Evolutionary conservation across 2,797 vertebrate genomes (phyloP).

Genomic region (Synanceia verrucosa): DNA sequence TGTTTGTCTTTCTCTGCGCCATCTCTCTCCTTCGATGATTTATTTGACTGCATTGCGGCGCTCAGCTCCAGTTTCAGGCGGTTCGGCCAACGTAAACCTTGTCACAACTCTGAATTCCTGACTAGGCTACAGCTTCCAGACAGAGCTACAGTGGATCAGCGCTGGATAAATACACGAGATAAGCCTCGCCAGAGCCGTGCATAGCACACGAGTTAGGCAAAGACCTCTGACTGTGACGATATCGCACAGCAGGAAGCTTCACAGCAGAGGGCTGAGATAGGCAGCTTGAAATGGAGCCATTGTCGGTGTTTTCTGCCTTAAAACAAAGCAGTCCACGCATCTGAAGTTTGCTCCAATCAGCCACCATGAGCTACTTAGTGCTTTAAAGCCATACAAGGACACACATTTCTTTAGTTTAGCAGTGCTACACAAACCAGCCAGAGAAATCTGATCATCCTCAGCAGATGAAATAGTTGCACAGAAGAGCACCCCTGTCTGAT

Average conservation of each 20-base stretch:
- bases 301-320: background rate
- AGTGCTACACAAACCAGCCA: background rate
- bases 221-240: constrained; percentile 27
- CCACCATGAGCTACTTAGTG: background rate
- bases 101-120: constrained; percentile 80
- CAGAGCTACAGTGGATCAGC: constrained; percentile 69
- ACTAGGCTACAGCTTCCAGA: constrained; percentile 76
- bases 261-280: constrained; percentile 5
- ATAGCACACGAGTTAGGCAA: constrained; percentile 42
- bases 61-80: constrained; percentile 76
- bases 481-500: constrained; percentile 11
- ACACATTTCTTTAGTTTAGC: background rate
- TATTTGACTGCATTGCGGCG: constrained; percentile 70
- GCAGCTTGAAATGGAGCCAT: constrained; percentile 1
- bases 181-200: constrained; percentile 59
- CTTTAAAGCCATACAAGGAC: background rate
- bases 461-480: constrained; percentile 12
- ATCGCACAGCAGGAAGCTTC: constrained; percentile 12
- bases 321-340: background rate
- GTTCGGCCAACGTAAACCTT: constrained; percentile 81
- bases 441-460: constrained; percentile 6
- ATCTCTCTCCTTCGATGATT: constrained; percentile 76
- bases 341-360: background rate
- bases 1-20: constrained; percentile 77
- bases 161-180: constrained; percentile 75